These are phyloP conservation scores for Cyclura pinguis DNA, from an alignment of 2,797 vertebrate species.

Conservation along the genomic window DNA sequence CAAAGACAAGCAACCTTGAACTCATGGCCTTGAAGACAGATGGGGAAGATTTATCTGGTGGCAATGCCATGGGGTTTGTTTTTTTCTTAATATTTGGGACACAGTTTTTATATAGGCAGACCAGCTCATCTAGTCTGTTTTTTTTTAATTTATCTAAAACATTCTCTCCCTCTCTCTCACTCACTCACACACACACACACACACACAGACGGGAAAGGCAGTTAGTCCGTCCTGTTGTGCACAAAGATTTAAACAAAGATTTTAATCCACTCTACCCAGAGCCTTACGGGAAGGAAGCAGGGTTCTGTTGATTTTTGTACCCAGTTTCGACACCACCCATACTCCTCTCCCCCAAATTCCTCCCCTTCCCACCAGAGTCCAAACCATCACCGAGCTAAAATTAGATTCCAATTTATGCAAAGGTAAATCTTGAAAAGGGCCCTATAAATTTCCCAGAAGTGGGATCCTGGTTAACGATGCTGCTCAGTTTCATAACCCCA, in stretches of 20 bases:
- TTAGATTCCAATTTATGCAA: conserved; percentile 22
- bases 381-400: accelerated
- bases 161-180: conserved; percentile 69
- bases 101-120: conserved; percentile 80
- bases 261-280: conserved; percentile 45
- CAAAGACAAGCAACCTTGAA: conserved; percentile 87
- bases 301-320: not conserved
- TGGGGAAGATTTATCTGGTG: conserved; percentile 85
- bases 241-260: conserved; percentile 42
- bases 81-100: conserved; percentile 1
- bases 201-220: conserved; percentile 70
- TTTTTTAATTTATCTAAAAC: conserved; percentile 75
- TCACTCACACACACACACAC: not conserved
- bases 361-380: not conserved
- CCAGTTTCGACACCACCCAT: not conserved
- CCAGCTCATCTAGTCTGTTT: conserved; percentile 74
- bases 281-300: not conserved
- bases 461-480: accelerated
- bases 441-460: conserved; percentile 24
- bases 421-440: conserved; percentile 6
- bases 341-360: not conserved
- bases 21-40: conserved; percentile 81
- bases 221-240: conserved; percentile 25
- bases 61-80: conserved; percentile 66
- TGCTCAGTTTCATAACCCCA: not conserved